Evolutionary conservation across 2,888 invertebrate species (phyloP).

Genomic region (Drosophila subquinaria): DNA sequence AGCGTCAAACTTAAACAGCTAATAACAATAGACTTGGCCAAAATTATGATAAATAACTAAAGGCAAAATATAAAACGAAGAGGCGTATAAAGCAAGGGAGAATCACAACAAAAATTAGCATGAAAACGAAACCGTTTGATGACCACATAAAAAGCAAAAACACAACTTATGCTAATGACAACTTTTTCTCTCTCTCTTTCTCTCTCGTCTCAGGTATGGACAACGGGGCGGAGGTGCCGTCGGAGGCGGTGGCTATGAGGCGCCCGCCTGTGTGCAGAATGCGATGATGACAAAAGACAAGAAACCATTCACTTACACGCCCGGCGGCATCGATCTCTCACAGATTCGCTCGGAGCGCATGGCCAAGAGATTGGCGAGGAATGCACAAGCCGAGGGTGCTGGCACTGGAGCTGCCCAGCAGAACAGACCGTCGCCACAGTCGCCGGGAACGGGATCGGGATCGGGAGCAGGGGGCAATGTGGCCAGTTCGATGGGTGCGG

Average conservation of each 20-base stretch:
- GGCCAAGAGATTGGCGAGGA: slow-evolving; percentile 91
- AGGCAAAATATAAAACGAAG: slow-evolving; percentile 24
- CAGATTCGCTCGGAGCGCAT: slow-evolving; percentile 96
- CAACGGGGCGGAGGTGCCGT: slow-evolving; percentile 79
- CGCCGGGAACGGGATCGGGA: slow-evolving; percentile 63
- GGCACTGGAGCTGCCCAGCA: slow-evolving; percentile 87
- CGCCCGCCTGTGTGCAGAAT: slow-evolving; percentile 95
- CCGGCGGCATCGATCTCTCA: slow-evolving; percentile 95
- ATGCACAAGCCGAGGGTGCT: slow-evolving; percentile 90
- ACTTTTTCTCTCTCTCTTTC: slow-evolving; percentile 3
- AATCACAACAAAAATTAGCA: slow-evolving; percentile 52
- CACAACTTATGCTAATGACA: slow-evolving; percentile 39
- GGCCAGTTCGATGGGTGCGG: slow-evolving; percentile 83
- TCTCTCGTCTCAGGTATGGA: slow-evolving; percentile 82
- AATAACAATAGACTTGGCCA: slow-evolving; percentile 62
- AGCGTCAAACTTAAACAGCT: slow-evolving; percentile 51
- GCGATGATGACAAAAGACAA: slow-evolving; percentile 98
- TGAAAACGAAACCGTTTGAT: slow-evolving; percentile 46
- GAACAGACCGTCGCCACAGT: slow-evolving; percentile 84
- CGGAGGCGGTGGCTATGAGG: slow-evolving; percentile 87
- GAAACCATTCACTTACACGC: slow-evolving; percentile 98
- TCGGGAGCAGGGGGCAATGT: slow-evolving; percentile 76
- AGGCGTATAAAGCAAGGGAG: slow-evolving; percentile 27
- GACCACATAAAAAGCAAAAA: slow-evolving; percentile 17
- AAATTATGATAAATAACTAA: slow-evolving; percentile 61